phyloP scores from a whole-genome alignment of 2,797 vertebrate species.

The Cirrhinus mrigala region DNA sequence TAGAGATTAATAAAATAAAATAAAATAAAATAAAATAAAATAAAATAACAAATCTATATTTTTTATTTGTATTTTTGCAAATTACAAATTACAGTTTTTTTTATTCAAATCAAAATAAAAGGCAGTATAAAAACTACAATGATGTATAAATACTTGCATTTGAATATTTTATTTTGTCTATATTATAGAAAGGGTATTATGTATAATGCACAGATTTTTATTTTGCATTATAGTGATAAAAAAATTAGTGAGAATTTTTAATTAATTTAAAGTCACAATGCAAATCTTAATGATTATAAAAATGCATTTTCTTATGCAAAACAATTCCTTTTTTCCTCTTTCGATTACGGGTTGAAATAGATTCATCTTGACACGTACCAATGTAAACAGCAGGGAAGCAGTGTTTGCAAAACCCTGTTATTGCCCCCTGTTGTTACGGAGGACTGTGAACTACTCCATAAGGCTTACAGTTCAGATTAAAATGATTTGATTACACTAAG shows the following conservation, averaged over 20 bases:
- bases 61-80: no score
- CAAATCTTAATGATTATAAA: not conserved
- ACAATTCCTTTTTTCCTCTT: not conserved
- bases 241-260: not conserved
- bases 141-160: not conserved
- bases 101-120: not conserved
- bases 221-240: not conserved
- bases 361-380: not conserved
- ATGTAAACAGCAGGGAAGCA: conserved; percentile 4
- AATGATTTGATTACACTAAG: conserved; percentile 63
- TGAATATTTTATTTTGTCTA: not conserved
- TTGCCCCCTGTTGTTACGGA: conserved; percentile 50
- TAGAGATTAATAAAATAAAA: no score
- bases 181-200: not conserved
- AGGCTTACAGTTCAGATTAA: conserved; percentile 60
- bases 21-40: no score
- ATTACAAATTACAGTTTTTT: not conserved
- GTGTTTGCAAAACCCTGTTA: conserved; percentile 50
- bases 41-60: no score
- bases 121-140: not conserved
- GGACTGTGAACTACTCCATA: conserved; percentile 51
- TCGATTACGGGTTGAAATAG: not conserved
- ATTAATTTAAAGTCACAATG: not conserved
- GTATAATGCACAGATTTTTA: not conserved
- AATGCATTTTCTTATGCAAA: not conserved